phyloP scores from a whole-genome alignment of 2,113 vertebrate species.

The Machaerirhynchus nigripectus region DNA sequence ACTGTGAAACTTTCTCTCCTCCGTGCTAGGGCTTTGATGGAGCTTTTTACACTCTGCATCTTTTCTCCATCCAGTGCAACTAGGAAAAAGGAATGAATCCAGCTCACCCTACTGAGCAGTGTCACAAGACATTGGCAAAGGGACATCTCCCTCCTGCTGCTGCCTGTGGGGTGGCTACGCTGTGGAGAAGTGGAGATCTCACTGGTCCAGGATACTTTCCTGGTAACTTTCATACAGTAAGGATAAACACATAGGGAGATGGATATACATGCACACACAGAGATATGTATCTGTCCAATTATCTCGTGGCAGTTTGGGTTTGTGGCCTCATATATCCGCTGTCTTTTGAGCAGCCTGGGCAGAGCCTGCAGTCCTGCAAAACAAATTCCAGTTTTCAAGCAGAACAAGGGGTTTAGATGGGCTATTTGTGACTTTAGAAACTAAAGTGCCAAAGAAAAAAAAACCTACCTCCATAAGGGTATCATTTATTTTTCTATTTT shows the following conservation, averaged over 20 bases:
- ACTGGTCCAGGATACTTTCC: too few relatives aligned
- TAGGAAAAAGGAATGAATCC: background rate
- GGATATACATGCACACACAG: too few relatives aligned
- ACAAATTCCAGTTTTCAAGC: background rate
- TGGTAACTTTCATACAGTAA: background rate
- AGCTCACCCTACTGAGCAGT: background rate
- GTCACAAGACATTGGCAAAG: rapidly evolving
- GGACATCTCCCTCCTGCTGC: background rate
- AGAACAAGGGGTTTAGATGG: background rate
- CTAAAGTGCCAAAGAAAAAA: background rate
- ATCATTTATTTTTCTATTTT: background rate
- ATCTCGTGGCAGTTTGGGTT: background rate
- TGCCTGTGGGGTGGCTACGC: background rate
- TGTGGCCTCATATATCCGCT: background rate
- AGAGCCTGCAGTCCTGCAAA: background rate
- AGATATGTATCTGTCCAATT: background rate
- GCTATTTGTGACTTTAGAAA: background rate
- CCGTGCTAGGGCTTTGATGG: rapidly evolving
- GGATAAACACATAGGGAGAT: too few relatives aligned
- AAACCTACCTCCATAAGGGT: background rate
- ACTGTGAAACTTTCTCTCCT: background rate
- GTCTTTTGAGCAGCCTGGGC: background rate
- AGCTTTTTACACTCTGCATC: background rate
- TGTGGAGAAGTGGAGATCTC: rapidly evolving
- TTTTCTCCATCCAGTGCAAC: background rate